These are phyloP conservation scores for Salvelinus sp. DNA, from an alignment of 2,113 vertebrate genomes.

Conservation along the genomic window DNA sequence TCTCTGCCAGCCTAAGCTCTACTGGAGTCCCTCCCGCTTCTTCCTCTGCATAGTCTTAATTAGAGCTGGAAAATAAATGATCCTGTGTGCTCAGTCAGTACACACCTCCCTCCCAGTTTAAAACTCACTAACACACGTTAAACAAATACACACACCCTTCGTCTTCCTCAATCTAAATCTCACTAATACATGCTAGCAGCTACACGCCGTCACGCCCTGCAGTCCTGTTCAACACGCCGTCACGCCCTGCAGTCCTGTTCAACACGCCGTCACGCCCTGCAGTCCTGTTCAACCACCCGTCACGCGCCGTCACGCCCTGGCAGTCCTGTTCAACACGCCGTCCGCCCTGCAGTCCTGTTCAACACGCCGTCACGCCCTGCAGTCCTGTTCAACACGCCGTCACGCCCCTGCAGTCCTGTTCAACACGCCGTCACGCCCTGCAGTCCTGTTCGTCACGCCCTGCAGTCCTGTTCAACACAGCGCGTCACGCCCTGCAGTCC, in stretches of 20 bases:
- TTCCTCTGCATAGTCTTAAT: neutral
- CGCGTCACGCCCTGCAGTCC: too few relatives aligned
- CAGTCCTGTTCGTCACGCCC: neutral
- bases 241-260: neutral
- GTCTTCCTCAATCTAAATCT: neutral
- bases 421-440: neutral
- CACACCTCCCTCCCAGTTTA: neutral
- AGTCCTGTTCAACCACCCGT: too few relatives aligned
- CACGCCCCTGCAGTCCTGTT: too few relatives aligned
- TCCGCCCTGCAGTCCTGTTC: too few relatives aligned
- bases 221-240: too few relatives aligned
- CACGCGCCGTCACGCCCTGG: neutral
- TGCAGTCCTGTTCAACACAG: neutral
- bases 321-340: neutral
- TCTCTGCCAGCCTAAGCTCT: neutral
- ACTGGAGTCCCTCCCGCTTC: neutral
- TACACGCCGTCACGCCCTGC: neutral
- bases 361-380: neutral
- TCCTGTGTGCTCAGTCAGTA: neutral
- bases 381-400: neutral
- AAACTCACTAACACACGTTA: neutral
- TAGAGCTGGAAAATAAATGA: neutral
- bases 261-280: neutral
- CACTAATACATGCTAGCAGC: too few relatives aligned
- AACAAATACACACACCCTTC: neutral